A percentile compares a stretch with the other conserved stretches of the same genome.
Conservation (phyloP, 2,888 invertebrate species). For the Lasioglossum villosulum region DNA sequence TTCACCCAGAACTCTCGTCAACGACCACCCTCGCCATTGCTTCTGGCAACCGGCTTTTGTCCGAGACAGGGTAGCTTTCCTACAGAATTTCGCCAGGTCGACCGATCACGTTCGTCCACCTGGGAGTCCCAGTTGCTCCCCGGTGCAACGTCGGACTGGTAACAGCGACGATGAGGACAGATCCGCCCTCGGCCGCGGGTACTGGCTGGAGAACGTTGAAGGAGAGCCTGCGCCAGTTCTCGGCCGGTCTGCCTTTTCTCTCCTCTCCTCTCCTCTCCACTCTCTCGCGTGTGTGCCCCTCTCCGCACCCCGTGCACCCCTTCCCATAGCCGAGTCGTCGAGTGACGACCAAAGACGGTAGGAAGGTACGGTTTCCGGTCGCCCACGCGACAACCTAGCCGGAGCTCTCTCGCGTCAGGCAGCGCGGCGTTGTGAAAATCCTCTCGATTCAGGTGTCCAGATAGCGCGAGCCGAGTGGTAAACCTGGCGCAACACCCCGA, state of each 20-base stretch:
- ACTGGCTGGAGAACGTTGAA: slow-evolving; percentile 69
- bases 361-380: slow-evolving; percentile 87
- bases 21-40: neutral
- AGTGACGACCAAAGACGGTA: slow-evolving; percentile 82
- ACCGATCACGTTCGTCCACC: neutral
- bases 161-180: slow-evolving; percentile 51
- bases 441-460: slow-evolving; percentile 77
- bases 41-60: neutral
- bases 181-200: slow-evolving; percentile 60
- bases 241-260: slow-evolving; percentile 68
- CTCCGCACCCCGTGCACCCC: slow-evolving; percentile 38
- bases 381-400: slow-evolving; percentile 81
- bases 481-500: slow-evolving; percentile 74
- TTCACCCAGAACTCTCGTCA: neutral
- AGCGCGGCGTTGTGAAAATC: slow-evolving; percentile 78
- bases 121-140: slow-evolving; percentile 41
- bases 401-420: slow-evolving; percentile 70
- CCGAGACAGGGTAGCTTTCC: neutral
- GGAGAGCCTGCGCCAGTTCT: slow-evolving; percentile 73
- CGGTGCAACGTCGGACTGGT: slow-evolving; percentile 28
- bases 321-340: slow-evolving; percentile 58
- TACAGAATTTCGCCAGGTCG: neutral
- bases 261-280: slow-evolving; percentile 41
- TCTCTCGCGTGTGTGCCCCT: slow-evolving; percentile 34
- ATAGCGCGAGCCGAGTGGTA: slow-evolving; percentile 68